Conservation (phyloP, 2,888 invertebrate genomes). For the Lasioglossum leucozonium region DNA sequence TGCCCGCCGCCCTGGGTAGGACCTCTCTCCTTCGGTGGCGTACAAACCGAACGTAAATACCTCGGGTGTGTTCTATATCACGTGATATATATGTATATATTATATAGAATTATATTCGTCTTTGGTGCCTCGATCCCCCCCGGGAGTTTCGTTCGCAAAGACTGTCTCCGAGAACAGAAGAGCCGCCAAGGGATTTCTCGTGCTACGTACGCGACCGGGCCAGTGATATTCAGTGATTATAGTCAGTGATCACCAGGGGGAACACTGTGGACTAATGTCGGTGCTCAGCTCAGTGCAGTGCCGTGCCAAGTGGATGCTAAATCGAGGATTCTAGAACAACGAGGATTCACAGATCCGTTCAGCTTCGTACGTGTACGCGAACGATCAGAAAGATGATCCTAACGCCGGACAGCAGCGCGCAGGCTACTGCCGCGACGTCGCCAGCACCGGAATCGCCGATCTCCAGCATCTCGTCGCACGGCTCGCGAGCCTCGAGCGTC, state of each 20-base stretch:
- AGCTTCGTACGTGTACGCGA: neutral
- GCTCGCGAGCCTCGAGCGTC: constrained; percentile 67
- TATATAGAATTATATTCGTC: neutral
- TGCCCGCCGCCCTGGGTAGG: constrained; percentile 68
- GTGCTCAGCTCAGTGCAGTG: constrained; percentile 68
- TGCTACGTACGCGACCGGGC: neutral
- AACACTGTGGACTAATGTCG: constrained; percentile 61
- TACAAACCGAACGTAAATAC: neutral
- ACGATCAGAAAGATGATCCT: constrained; percentile 89
- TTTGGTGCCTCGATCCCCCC: neutral
- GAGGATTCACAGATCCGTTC: neutral
- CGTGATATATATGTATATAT: neutral
- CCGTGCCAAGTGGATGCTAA: constrained; percentile 65
- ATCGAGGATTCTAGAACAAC: constrained; percentile 25
- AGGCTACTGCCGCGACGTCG: constrained; percentile 82
- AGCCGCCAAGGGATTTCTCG: neutral
- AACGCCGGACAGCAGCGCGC: constrained; percentile 89
- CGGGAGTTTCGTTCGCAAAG: neutral
- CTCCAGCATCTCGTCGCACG: constrained; percentile 83
- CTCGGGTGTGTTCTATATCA: neutral
- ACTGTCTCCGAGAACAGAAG: neutral
- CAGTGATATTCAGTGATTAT: constrained; percentile 39
- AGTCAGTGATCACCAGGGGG: constrained; percentile 38
- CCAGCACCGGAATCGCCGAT: constrained; percentile 86
- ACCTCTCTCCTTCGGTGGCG: constrained; percentile 45